Conservation (phyloP, 23 tunicate genomes). For the Trididemnum miniatum region DNA sequence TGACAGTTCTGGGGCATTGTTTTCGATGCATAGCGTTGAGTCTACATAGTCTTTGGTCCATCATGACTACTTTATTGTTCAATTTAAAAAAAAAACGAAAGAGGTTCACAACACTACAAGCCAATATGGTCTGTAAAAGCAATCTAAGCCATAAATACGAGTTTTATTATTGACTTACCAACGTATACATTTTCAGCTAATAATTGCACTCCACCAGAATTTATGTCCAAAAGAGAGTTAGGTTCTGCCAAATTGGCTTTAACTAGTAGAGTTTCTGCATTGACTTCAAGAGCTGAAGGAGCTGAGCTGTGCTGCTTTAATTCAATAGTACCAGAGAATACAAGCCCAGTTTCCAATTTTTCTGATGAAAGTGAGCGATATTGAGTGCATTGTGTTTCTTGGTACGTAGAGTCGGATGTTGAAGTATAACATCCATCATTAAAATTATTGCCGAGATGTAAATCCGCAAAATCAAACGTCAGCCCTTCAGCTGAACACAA, state of each 20-base stretch:
- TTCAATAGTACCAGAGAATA: not conserved
- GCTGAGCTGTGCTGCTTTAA: not conserved
- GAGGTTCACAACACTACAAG: too few relatives aligned
- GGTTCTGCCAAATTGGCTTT: slow-evolving; percentile 7
- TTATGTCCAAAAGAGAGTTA: too few relatives aligned
- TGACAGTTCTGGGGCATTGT: too few relatives aligned
- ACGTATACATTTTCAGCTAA: too few relatives aligned
- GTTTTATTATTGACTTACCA: too few relatives aligned
- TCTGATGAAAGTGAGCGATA: not conserved
- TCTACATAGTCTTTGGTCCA: too few relatives aligned
- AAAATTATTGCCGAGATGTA: not conserved
- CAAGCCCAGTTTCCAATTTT: not conserved
- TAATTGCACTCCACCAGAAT: too few relatives aligned
- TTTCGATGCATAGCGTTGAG: too few relatives aligned
- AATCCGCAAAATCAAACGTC: not conserved
- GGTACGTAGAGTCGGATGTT: not conserved
- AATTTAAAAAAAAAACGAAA: too few relatives aligned
- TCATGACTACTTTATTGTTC: too few relatives aligned
- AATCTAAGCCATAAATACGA: too few relatives aligned
- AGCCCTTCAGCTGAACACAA: not conserved
- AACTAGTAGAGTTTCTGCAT: not conserved
- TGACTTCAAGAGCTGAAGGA: not conserved
- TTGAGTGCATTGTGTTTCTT: not conserved
- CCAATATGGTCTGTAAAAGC: too few relatives aligned
- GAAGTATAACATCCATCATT: slow-evolving; percentile 1